phyloP scores from a whole-genome alignment of 2,888 invertebrate genomes.

The Crioceris asparagi region DNA sequence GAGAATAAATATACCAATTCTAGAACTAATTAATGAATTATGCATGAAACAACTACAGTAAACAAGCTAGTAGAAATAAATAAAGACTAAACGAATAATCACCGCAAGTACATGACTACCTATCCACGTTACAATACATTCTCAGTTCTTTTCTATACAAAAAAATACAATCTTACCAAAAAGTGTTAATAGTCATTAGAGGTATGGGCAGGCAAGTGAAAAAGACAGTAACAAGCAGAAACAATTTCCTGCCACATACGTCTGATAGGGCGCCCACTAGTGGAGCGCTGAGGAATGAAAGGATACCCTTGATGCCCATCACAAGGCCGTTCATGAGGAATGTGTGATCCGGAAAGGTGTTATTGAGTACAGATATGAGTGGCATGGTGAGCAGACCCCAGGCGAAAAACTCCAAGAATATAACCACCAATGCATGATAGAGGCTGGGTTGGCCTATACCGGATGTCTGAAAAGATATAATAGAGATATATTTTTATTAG shows the following conservation, averaged over 20 bases:
- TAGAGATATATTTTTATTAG: no score
- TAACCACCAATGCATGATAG: slow-evolving; percentile 97
- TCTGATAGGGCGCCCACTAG: slow-evolving; percentile 83
- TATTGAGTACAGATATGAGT: slow-evolving; percentile 86
- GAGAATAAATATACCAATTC: no score
- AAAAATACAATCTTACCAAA: slow-evolving; percentile 91
- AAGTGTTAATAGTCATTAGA: slow-evolving; percentile 96
- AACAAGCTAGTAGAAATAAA: no score
- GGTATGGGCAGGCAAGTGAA: slow-evolving; percentile 99
- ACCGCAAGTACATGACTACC: no score
- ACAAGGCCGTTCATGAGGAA: slow-evolving; percentile 99
- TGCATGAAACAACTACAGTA: no score
- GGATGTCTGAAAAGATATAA: slow-evolving; percentile 55
- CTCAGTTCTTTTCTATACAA: no score
- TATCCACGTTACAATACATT: no score
- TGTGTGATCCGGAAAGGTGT: slow-evolving; percentile 97
- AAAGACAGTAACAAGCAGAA: slow-evolving; percentile 93
- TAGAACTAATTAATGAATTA: no score
- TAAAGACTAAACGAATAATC: no score
- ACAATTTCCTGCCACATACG: slow-evolving; percentile 97
- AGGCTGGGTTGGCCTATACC: slow-evolving; percentile 92
- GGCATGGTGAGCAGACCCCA: slow-evolving; percentile 99
- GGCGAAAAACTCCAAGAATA: slow-evolving; percentile 99
- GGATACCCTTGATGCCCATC: slow-evolving; percentile 66
- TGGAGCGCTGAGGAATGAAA: slow-evolving; percentile 96